These are phyloP conservation scores for Eupsilia transversa DNA, from an alignment of 2,888 invertebrate species.

Conservation along the genomic window DNA sequence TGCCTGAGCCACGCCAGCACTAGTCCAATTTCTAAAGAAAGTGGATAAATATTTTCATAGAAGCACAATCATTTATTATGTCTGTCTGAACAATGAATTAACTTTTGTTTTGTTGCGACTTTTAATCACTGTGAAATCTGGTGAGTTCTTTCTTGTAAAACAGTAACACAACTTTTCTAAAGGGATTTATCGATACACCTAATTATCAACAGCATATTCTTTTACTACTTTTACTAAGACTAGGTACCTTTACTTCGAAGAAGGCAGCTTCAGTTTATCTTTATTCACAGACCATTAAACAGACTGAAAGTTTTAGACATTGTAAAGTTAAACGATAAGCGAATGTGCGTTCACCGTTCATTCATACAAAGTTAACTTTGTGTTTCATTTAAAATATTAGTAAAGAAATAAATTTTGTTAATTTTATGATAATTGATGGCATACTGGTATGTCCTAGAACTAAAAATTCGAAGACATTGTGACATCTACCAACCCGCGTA, in stretches of 20 bases:
- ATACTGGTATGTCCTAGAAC: no score
- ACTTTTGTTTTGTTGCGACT: no score
- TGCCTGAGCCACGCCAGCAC: no score
- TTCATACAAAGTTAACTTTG: neutral
- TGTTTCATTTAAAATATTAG: neutral
- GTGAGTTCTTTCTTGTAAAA: no score
- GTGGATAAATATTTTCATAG: no score
- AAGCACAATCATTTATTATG: no score
- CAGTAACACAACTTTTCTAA: no score
- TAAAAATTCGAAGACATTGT: no score
- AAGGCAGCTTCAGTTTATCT: conserved; percentile 14
- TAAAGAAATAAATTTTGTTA: neutral
- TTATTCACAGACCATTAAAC: conserved; percentile 46
- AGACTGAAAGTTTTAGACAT: conserved; percentile 33
- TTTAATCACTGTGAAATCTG: no score
- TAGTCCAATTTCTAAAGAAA: no score
- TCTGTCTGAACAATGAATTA: no score
- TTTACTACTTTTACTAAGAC: conserved; percentile 15
- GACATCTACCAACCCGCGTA: no score
- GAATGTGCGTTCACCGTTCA: conserved; percentile 19
- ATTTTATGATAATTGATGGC: neutral
- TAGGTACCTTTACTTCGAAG: neutral
- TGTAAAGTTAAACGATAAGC: conserved; percentile 36
- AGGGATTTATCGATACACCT: neutral
- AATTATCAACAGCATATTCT: neutral